Base-by-base conservation (phyloP, 1,140 invertebrate genomes). In the Drosophila kurseongensis region DNA sequence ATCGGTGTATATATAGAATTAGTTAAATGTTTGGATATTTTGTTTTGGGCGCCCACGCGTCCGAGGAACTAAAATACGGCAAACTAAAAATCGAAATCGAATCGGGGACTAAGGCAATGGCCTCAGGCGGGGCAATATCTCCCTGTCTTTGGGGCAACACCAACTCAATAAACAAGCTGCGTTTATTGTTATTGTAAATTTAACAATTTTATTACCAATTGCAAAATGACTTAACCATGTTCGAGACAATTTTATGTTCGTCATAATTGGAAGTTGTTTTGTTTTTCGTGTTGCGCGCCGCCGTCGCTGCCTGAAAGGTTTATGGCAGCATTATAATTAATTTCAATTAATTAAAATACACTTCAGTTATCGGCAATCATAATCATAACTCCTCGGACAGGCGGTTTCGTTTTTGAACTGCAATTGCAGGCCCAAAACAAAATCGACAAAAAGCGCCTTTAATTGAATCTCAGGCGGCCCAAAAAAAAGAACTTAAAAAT, bases 281-380 rank as follows among this genome's bases (percentile, higher is more conserved):
- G 41, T 35, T 54, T 73, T 14, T 9, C 56, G 59, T 73, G 50
- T 55, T 66, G 14, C n/a, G 60, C 51, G 62, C 63, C 40, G 27
- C 65, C 71, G 63, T 48, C 62, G 23, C 67, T 38, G 71, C 29
- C 61, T 36, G 48, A 60, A 40, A 51, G 65, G 27, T 78, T 76
- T 79, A 82, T 79, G 62, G 41, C 35, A 65, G 48, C 76, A 88
- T 83, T 83, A 89, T 80, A 88, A 82, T 83, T 83, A 89, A 88
- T 80, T 80, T 88, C 75, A 88, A 89, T 89, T 80, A 88, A 89
- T 88, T 83, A 78, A 89, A 84, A 84, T 65, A 80, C 80, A 84
- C 79, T 85, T 71, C 58, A 62, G 54, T 80, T 86, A 80, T 81
- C 78, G 57, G 60, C 67, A 66, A 89, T 80, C 75, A 88, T 84